Conservation (phyloP, 2,113 vertebrate species). For the Oreotragus oreotragus region DNA sequence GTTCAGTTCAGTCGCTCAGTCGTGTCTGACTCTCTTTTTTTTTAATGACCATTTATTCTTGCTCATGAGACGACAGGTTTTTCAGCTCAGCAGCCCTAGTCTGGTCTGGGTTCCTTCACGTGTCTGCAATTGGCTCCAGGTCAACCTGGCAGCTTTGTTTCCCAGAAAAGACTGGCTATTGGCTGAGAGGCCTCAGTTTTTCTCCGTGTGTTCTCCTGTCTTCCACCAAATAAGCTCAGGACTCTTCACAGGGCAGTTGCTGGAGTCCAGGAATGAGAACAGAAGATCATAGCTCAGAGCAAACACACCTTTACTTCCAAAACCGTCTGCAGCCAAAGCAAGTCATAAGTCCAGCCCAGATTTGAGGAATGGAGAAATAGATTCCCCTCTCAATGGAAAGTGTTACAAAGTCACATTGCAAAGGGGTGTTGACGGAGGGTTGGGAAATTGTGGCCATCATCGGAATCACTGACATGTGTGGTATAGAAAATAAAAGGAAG, state of each 20-base stretch:
- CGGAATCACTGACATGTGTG: background rate
- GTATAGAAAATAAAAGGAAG: background rate
- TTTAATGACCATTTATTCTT: background rate
- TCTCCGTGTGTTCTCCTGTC: background rate
- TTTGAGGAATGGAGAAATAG: background rate
- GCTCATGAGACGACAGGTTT: background rate
- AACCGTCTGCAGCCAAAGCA: background rate
- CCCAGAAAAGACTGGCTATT: background rate
- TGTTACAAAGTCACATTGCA: background rate
- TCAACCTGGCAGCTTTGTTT: background rate
- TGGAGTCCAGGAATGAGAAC: background rate
- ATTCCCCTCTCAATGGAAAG: background rate
- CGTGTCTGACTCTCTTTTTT: no score
- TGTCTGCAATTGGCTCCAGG: background rate
- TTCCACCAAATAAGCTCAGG: background rate
- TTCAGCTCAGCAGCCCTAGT: background rate
- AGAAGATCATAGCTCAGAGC: background rate
- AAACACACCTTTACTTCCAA: background rate
- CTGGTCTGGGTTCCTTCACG: background rate
- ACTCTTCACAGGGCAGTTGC: background rate
- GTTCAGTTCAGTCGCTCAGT: no score
- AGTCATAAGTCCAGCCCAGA: background rate
- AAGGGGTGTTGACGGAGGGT: background rate
- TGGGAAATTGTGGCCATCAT: background rate
- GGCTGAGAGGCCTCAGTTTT: background rate